Base-by-base conservation (phyloP, 2,888 invertebrate genomes). In the Polydrusus tereticollis region DNA sequence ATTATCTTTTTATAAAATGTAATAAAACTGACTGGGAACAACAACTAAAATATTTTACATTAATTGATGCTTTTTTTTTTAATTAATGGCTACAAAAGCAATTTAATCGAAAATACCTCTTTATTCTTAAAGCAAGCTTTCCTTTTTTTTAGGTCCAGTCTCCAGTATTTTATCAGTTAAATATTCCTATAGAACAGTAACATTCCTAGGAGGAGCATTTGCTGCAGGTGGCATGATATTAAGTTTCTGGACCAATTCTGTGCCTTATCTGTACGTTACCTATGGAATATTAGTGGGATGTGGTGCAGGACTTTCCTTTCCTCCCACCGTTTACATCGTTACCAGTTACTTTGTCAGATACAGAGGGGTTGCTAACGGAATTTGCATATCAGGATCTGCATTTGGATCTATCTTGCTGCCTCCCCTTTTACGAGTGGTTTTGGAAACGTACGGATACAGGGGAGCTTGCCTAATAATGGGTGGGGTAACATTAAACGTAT, bases 291-390 rank as follows among this genome's bases (percentile, higher is more conserved):
- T 94, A 82, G 93, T 94, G 20, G 95, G 95, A 74, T 90, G 91
- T 41, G 95, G 95, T 6, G 95, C 95, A 0, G 95, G 95, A 0
- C 86, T 95, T 7, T 92, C 94, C 0, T 96, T 95, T 86, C 95
- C 95, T 0, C 95, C 95, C 1, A 95, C 95, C 0, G 94, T 96
- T 36, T 95, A 95, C 85, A 95, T 95, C 78, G 95, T 95, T 76
- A 94, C 94, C 60, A 94, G 94, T 71, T 95, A 95, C 86, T 95
- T 95, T 85, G 91, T 93, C 45, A 89, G 90, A 55, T 86, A 91
- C 8, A 88, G 95, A 50, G 95, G 95, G 0, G 87, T 95, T 12
- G 95, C 95, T 47, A 95, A 95, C 85, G 95, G 95, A 0, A 90
- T 95, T 20, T 95, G 95, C 80, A 95, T 95, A 87, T 95, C 95